These are phyloP conservation scores for Chromoteleia sp. DNA, from an alignment of 2,888 invertebrate genomes.

Conservation along the genomic window DNA sequence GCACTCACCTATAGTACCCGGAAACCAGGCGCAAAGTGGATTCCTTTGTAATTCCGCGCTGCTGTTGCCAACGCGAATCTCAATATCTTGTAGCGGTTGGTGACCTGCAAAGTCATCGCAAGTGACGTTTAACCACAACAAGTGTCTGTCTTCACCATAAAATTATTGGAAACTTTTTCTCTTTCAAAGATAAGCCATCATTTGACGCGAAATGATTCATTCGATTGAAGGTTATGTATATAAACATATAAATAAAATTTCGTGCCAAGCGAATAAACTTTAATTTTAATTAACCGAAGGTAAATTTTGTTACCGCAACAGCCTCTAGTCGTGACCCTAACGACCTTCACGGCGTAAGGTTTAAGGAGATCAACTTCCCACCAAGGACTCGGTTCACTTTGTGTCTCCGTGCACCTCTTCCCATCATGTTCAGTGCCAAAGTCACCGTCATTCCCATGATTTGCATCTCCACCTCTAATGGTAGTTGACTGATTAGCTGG, in stretches of 20 bases:
- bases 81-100: slow-evolving; percentile 94
- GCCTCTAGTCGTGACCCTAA: slow-evolving; percentile 93
- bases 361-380: slow-evolving; percentile 95
- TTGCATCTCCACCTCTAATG: slow-evolving; percentile 92
- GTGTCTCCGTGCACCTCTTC: slow-evolving; percentile 94
- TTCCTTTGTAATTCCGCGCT: slow-evolving; percentile 94
- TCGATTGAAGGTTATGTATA: not conserved
- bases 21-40: slow-evolving; percentile 97
- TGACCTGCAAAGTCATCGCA: slow-evolving; percentile 87
- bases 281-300: slow-evolving; percentile 32
- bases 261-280: not conserved
- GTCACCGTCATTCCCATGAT: slow-evolving; percentile 95
- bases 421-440: slow-evolving; percentile 93
- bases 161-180: not conserved
- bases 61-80: slow-evolving; percentile 96
- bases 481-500: slow-evolving; percentile 96
- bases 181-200: slow-evolving; percentile 6
- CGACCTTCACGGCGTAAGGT: slow-evolving; percentile 93
- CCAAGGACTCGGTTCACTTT: slow-evolving; percentile 95
- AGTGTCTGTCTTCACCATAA: not conserved
- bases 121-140: slow-evolving; percentile 31
- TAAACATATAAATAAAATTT: no score
- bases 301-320: slow-evolving; percentile 87
- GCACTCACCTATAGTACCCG: slow-evolving; percentile 92
- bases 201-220: not conserved